phyloP scores from a whole-genome alignment of 2,888 invertebrate genomes.

The Torymus texanus region DNA sequence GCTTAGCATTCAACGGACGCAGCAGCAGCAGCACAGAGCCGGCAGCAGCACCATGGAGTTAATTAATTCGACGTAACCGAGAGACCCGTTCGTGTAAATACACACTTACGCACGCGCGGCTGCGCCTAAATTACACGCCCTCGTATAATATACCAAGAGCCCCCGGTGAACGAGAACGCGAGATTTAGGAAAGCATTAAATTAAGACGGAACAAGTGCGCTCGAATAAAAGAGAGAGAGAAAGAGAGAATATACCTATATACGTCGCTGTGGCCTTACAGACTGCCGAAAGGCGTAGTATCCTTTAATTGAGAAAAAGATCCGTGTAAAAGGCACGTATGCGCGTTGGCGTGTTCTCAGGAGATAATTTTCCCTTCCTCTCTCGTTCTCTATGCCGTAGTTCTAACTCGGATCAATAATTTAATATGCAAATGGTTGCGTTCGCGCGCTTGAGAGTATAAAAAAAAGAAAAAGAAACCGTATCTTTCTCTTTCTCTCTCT shows the following conservation, averaged over 20 bases:
- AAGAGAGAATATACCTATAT: background rate
- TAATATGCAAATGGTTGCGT: slow-evolving; percentile 46
- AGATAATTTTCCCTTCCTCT: slow-evolving; percentile 42
- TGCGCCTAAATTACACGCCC: background rate
- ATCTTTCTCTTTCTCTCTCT: background rate
- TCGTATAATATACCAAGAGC: background rate
- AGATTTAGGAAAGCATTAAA: slow-evolving; percentile 53
- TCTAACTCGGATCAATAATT: slow-evolving; percentile 43
- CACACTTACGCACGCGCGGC: slow-evolving; percentile 57
- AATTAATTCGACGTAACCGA: slow-evolving; percentile 65
- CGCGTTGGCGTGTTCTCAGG: slow-evolving; percentile 41
- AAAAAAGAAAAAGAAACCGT: slow-evolving; percentile 15
- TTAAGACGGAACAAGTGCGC: slow-evolving; percentile 37
- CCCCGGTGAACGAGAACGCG: background rate
- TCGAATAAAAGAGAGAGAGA: background rate
- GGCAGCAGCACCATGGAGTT: slow-evolving; percentile 58
- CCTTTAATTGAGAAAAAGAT: slow-evolving; percentile 44
- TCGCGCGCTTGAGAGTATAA: background rate
- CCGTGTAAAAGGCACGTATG: background rate
- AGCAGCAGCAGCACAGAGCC: slow-evolving; percentile 35
- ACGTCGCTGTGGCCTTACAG: background rate
- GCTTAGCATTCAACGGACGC: slow-evolving; percentile 62
- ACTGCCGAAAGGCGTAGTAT: background rate
- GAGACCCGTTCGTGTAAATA: slow-evolving; percentile 59
- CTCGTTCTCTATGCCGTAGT: background rate